These are phyloP conservation scores for Uromys caudimaculatus DNA, from an alignment of 2,797 vertebrate species.

Conservation along the genomic window DNA sequence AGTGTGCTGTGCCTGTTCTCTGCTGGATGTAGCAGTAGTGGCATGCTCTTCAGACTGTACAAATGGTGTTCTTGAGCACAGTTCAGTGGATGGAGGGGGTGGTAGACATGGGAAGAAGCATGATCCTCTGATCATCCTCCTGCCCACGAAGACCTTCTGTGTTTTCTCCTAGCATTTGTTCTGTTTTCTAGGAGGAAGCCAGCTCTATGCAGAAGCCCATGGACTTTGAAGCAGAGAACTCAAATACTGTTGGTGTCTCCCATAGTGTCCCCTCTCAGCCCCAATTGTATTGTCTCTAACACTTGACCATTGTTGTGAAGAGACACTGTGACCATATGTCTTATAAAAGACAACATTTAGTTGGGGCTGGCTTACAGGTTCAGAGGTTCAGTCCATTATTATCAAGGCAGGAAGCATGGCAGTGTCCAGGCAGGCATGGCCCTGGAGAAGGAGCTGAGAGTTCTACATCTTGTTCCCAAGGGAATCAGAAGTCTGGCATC, in stretches of 20 bases:
- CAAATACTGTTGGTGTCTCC: not conserved
- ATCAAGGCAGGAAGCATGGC: not conserved
- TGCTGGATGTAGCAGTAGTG: not conserved
- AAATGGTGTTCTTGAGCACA: not conserved
- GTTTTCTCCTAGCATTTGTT: not conserved
- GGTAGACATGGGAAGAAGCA: not conserved
- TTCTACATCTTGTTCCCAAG: not conserved
- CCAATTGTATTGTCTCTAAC: not conserved
- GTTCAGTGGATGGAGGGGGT: not conserved
- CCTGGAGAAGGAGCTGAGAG: not conserved
- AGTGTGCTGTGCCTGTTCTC: not conserved
- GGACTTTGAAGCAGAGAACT: constrained; percentile 26
- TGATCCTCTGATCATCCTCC: not conserved
- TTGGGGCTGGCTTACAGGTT: not conserved
- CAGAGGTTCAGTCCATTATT: not conserved
- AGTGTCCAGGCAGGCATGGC: not conserved
- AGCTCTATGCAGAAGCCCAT: not conserved
- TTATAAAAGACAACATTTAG: not conserved
- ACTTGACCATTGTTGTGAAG: not conserved
- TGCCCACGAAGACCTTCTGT: not conserved
- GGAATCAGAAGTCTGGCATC: not conserved
- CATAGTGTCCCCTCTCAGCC: not conserved
- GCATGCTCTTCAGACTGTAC: not conserved
- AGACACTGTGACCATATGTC: not conserved
- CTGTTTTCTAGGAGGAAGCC: not conserved